Conservation (phyloP, 2,888 invertebrate genomes). For the Gastrophysa polygoni region DNA sequence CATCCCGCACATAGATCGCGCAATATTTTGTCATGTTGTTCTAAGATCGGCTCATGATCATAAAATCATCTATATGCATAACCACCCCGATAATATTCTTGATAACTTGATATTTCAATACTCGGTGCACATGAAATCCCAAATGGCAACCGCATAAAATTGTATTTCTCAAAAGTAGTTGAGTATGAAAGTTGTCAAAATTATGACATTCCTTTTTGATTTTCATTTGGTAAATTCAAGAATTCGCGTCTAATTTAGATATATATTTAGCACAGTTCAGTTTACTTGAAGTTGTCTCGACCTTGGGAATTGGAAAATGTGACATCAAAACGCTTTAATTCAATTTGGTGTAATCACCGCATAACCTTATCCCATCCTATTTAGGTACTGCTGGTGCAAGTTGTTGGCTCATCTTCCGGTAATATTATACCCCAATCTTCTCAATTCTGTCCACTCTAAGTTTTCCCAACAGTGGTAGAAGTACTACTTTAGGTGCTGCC, state of each 20-base stretch:
- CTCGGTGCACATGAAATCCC: constrained; percentile 22
- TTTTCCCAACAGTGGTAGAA: constrained; percentile 22
- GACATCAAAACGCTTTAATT: constrained; percentile 32
- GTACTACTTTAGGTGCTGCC: constrained; percentile 23
- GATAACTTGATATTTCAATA: constrained; percentile 16
- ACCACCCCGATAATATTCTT: constrained; percentile 23
- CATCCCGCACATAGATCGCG: too few relatives aligned
- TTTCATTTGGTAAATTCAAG: constrained; percentile 14
- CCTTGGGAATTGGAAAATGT: constrained; percentile 39
- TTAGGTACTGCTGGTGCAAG: constrained; percentile 28
- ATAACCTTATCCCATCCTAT: constrained; percentile 11
- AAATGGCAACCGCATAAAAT: constrained; percentile 17
- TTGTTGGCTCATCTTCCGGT: constrained; percentile 23
- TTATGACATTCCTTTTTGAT: constrained; percentile 8
- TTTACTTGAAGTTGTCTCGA: constrained; percentile 36
- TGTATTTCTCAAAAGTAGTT: constrained; percentile 17
- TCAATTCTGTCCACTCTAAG: constrained; percentile 20
- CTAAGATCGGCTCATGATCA: constrained; percentile 15
- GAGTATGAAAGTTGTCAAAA: neutral
- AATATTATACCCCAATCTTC: constrained; percentile 20
- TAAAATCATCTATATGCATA: constrained; percentile 22
- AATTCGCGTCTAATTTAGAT: constrained; percentile 39
- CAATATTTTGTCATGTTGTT: constrained; percentile 22
- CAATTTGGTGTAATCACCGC: constrained; percentile 30
- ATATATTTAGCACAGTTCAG: constrained; percentile 37